Conservation (phyloP, 2,113 vertebrate species). For the Arvicanthis niloticus region DNA sequence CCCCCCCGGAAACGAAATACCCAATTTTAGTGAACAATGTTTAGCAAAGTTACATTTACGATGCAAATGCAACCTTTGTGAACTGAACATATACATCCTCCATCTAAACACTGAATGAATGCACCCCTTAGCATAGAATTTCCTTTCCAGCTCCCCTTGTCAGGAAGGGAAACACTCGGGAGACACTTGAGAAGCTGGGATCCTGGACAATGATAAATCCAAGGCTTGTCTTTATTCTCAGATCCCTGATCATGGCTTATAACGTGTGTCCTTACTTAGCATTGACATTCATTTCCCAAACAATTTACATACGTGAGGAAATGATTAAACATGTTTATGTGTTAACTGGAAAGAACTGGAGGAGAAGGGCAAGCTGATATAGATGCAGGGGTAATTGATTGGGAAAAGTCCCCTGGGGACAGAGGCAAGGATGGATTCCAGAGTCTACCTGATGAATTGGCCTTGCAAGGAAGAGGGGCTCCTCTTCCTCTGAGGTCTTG, state of each 20-base stretch:
- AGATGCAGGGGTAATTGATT: constrained; percentile 55
- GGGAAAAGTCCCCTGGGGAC: constrained; percentile 6
- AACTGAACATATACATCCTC: constrained; percentile 58
- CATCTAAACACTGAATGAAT: constrained; percentile 75
- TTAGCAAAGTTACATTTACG: constrained; percentile 60
- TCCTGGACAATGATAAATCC: constrained; percentile 56
- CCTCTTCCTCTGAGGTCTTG: background rate
- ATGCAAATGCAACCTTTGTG: constrained; percentile 55
- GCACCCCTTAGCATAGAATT: constrained; percentile 61
- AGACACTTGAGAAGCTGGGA: constrained; percentile 64
- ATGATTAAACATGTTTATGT: constrained; percentile 72
- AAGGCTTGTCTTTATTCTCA: constrained; percentile 35
- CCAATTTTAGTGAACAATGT: constrained; percentile 39
- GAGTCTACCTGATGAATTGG: background rate
- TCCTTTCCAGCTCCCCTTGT: constrained; percentile 73
- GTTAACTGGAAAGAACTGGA: background rate
- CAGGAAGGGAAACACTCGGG: constrained; percentile 58
- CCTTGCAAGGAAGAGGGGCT: background rate
- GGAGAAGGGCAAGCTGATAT: constrained; percentile 13
- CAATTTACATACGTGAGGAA: constrained; percentile 71
- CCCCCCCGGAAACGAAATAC: constrained; percentile 29
- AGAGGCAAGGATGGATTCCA: constrained; percentile 68
- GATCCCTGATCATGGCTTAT: constrained; percentile 18
- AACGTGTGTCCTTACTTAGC: constrained; percentile 38
- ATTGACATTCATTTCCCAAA: constrained; percentile 63